These are phyloP conservation scores for Sanderia malayensis DNA, from an alignment of 30 jellyfish, hydroid and myxozoan genomes.

Conservation along the genomic window DNA sequence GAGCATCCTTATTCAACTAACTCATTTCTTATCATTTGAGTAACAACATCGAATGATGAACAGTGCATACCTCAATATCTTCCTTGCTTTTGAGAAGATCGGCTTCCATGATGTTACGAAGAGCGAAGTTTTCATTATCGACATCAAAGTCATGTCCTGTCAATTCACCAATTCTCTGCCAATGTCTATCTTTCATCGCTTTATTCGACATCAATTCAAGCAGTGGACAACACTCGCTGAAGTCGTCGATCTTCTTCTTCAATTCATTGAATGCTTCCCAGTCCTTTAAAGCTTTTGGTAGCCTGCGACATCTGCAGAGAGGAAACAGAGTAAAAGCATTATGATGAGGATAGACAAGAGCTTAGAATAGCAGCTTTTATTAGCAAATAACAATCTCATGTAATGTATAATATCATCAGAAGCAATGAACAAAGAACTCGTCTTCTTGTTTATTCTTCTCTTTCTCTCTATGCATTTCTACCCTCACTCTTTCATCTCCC, in stretches of 20 bases:
- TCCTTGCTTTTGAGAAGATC: slow-evolving; percentile 77
- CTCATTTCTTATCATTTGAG: too few relatives aligned
- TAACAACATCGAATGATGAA: too few relatives aligned
- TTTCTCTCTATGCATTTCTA: too few relatives aligned
- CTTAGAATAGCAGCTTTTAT: too few relatives aligned
- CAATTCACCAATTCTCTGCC: slow-evolving; percentile 86
- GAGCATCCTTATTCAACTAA: too few relatives aligned
- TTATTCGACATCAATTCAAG: slow-evolving; percentile 96
- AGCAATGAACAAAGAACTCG: too few relatives aligned
- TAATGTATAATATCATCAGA: too few relatives aligned
- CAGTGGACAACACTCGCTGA: slow-evolving; percentile 95
- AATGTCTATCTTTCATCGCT: slow-evolving; percentile 95
- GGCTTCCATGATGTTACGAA: slow-evolving; percentile 98
- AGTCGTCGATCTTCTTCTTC: slow-evolving; percentile 88
- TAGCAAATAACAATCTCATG: too few relatives aligned
- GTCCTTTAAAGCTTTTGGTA: slow-evolving; percentile 95
- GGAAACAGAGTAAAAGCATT: too few relatives aligned
- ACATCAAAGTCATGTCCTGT: slow-evolving; percentile 92
- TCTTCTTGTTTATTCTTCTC: too few relatives aligned
- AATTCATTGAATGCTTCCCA: slow-evolving; percentile 96
- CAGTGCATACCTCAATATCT: slow-evolving; percentile 91
- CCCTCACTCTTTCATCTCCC: too few relatives aligned
- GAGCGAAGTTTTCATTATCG: slow-evolving; percentile 78
- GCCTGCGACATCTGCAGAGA: slow-evolving; percentile 87
- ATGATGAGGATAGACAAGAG: too few relatives aligned